Base-by-base conservation (phyloP, 2,113 vertebrate genomes). In the Gadus chalcogrammus region DNA sequence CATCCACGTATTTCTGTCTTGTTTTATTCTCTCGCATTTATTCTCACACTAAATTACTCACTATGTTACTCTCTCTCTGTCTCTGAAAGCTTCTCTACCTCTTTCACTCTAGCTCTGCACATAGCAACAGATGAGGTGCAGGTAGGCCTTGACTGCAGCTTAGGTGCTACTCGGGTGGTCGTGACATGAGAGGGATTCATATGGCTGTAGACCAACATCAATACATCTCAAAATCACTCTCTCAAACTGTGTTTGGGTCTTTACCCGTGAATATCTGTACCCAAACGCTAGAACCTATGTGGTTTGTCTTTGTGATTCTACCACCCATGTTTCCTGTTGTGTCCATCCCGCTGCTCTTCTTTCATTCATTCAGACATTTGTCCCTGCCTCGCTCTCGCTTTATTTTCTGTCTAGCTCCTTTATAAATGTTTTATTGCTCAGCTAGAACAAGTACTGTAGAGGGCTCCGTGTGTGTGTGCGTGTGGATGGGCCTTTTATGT, bases 41-140 rank as follows among this genome's bases (percentile, higher is more conserved):
- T 20, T 11, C 55, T 67, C 65, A 22, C 48, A 56, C 63, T 31
- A 15, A 16, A 9, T 35, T n/a, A 16, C 5, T 48, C 42, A 35
- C 31, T 35, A 35, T 5, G 31, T 35, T 5, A 4, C 22, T 18
- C 17, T 7, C 62, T 20, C 20, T 8, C 24, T 17, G n/a, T 24
- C 31, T 35, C 31, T 35, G 31, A 35, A 35, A 35, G 31, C 31
- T 35, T 67, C 42, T 56, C 22, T 18, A 9, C 3, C 62, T 20
- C 24, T 20, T n/a, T 8, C 24, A 15, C 20, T 24, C 56, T 74
- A 60, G 58, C 62, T 67, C 65, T 60, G 24, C 15, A 53, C 76
- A 52, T 72, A 72, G 82, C 79, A 88, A 82, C 77, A 84, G 71
- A 72, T 84, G 63, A 77, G 58, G 55, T 55, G 64, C 61, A 68